Evolutionary conservation across 2,888 invertebrate species (phyloP), one percentile per base, ranked within the genome.

Genomic region (Pristionchus japonicus): DNA sequence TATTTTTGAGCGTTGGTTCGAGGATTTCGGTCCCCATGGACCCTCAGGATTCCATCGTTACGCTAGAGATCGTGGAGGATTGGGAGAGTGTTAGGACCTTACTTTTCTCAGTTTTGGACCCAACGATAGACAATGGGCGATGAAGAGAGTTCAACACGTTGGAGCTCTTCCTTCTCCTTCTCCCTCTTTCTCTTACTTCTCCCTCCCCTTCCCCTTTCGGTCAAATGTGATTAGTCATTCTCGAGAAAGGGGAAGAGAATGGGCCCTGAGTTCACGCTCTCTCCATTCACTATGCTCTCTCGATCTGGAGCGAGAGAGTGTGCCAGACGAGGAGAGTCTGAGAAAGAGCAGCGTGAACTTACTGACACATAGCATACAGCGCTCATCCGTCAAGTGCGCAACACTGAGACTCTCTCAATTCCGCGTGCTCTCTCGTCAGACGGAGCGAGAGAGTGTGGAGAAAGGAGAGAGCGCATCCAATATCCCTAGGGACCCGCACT

Each of bases 181-280:
- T 37, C 74, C 27, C n/a, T 40, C 82, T 40, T 49, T 31, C 82
- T 31, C 49, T 49, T 17, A 17, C 47, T 47, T 27, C 82, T 6
- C 49, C 49, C 40, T 20, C 82, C 4, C 84, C 49, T 34, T 85
- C 23, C 40, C 27, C 27, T 40, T 61, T 43, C 52, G 74, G 43
- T 77, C 77, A 77, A 77, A 77, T 77, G 77, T 43, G 77, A 77
- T 77, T 77, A 77, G 77, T 47, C 77, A 77, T 77, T 77, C 77
- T 37, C 70, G 17, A 70, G 40, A 37, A 27, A 74, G 40, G 23
- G 67, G 31, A 34, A 34, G 31, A 34, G 4, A 15, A 9, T 23
- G 23, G 27, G 23, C 40, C 40, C 74, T 40, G 43, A 15, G 43
- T 37, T 70, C 70, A 9, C 15, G 34, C 20, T 70, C 70, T 70